Evolutionary conservation across 2,888 invertebrate species (phyloP).

Genomic region (Ptilodon capucinus): DNA sequence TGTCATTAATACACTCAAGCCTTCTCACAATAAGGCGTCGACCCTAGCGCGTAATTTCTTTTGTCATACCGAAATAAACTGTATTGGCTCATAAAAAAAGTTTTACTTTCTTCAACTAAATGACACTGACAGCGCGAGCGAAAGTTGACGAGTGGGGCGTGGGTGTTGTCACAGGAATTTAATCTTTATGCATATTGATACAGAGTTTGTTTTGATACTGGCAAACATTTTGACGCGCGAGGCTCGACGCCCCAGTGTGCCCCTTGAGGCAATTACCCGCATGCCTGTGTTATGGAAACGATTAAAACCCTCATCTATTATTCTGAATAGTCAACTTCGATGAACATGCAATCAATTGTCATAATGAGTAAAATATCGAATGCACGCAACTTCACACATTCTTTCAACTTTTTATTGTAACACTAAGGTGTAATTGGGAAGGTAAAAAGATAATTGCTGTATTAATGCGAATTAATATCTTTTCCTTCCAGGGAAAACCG

Average conservation of each 20-base stretch:
- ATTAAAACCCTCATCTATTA: slow-evolving; percentile 62
- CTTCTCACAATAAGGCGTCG: too few species aligned
- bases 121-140: too few species aligned
- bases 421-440: slow-evolving; percentile 44
- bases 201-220: too few species aligned
- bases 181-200: too few species aligned
- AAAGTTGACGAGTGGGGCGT: too few species aligned
- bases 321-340: slow-evolving; percentile 68
- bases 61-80: too few species aligned
- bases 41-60: too few species aligned
- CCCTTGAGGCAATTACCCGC: slow-evolving; percentile 55
- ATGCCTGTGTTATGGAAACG: slow-evolving; percentile 66
- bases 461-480: slow-evolving; percentile 32
- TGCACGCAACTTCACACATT: slow-evolving; percentile 72
- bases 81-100: too few species aligned
- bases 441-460: slow-evolving; percentile 40
- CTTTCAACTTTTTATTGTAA: slow-evolving; percentile 42
- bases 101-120: too few species aligned
- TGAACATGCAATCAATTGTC: slow-evolving; percentile 66
- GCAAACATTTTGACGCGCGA: too few species aligned
- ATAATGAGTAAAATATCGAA: slow-evolving; percentile 67
- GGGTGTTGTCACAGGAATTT: too few species aligned
- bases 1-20: slow-evolving; percentile 50
- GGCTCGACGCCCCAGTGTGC: too few species aligned
- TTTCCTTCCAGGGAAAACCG: slow-evolving; percentile 71